These are phyloP conservation scores for Chionomys nivalis DNA, from an alignment of 2,113 vertebrate genomes.

Conservation along the genomic window DNA sequence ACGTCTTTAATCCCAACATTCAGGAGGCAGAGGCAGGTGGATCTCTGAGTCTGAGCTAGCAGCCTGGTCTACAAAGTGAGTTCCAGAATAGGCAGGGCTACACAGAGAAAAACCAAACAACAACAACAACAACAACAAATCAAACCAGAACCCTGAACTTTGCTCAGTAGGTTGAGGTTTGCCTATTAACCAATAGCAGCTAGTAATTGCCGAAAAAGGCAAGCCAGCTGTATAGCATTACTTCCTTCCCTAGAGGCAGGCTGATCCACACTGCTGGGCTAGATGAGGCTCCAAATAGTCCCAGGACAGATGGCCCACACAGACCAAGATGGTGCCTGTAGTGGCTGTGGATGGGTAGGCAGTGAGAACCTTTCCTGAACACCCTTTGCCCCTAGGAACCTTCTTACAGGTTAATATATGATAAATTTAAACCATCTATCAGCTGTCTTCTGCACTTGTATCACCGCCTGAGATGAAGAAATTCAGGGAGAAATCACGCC, in stretches of 20 bases:
- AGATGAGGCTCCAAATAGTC: neutral
- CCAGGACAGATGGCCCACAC: neutral
- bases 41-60: neutral
- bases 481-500: conserved; percentile 19
- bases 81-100: neutral
- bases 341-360: neutral
- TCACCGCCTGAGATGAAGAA: neutral
- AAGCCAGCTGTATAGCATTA: neutral
- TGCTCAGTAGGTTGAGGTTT: conserved; percentile 22
- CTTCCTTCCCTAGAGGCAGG: neutral
- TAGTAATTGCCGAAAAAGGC: neutral
- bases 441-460: neutral
- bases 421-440: neutral
- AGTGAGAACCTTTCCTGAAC: neutral
- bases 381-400: neutral
- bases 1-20: neutral
- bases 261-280: neutral
- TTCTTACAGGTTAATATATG: neutral
- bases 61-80: neutral
- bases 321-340: neutral
- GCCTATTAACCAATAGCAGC: neutral
- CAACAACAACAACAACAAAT: neutral
- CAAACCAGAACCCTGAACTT: neutral
- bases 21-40: neutral
- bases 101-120: neutral